A percentile compares a stretch with the other conserved stretches of the same genome.
phyloP scores from a whole-genome alignment of 2,888 invertebrate species.

The Hypselothyrea guttata region DNA sequence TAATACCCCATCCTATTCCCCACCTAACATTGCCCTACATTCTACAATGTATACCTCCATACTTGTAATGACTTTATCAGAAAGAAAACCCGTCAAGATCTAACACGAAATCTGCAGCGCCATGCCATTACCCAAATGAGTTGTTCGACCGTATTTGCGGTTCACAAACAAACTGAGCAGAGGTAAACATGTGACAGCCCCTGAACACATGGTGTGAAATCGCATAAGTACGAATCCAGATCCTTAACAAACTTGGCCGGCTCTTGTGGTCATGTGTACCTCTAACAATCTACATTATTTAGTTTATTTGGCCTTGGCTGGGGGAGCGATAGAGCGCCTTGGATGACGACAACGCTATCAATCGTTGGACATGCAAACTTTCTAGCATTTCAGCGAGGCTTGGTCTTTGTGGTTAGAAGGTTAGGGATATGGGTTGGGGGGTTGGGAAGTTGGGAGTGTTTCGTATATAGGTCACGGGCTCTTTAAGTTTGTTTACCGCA shows the following conservation, averaged over 20 bases:
- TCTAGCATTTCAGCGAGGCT: slow-evolving; percentile 10
- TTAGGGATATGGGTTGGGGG: not conserved
- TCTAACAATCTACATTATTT: slow-evolving; percentile 52
- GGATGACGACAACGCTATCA: slow-evolving; percentile 29
- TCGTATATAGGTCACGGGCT: slow-evolving; percentile 61
- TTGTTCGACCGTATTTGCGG: slow-evolving; percentile 26
- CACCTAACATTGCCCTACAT: too few species aligned
- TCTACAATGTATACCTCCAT: not conserved
- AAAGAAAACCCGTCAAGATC: not conserved
- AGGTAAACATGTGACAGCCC: slow-evolving; percentile 25
- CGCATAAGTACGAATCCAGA: slow-evolving; percentile 7
- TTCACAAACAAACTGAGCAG: slow-evolving; percentile 26
- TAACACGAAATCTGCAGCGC: slow-evolving; percentile 4
- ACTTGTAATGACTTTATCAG: not conserved
- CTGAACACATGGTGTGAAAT: slow-evolving; percentile 35
- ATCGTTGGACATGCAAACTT: slow-evolving; percentile 50
- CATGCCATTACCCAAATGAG: slow-evolving; percentile 28
- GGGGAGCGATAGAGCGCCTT: slow-evolving; percentile 23
- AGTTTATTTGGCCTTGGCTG: slow-evolving; percentile 51
- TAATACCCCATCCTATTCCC: too few species aligned
- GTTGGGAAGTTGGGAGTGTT: slow-evolving; percentile 14
- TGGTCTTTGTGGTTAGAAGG: too few species aligned
- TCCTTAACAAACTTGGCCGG: not conserved
- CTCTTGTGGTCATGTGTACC: slow-evolving; percentile 45
- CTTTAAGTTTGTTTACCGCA: slow-evolving; percentile 64